Conservation (phyloP, 2,888 invertebrate species). For the Hecatera dysodea region DNA sequence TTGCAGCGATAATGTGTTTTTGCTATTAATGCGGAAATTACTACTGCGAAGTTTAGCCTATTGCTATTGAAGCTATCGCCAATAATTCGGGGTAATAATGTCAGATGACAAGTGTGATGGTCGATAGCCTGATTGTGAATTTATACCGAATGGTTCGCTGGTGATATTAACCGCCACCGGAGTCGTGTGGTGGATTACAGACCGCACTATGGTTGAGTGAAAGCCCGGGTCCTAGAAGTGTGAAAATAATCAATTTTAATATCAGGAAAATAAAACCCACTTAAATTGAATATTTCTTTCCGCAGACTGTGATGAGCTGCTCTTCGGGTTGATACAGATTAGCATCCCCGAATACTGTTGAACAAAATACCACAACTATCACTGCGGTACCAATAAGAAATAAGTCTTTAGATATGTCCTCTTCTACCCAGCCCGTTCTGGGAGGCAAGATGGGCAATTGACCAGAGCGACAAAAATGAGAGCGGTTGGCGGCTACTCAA, state of each 20-base stretch:
- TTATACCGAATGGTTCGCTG: neutral
- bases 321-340: too few relatives aligned
- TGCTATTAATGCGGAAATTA: conserved; percentile 22
- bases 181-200: neutral
- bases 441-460: too few relatives aligned
- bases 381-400: too few relatives aligned
- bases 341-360: too few relatives aligned
- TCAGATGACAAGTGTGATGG: neutral
- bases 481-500: too few relatives aligned
- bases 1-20: conserved; percentile 28
- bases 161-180: neutral
- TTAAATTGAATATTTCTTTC: neutral
- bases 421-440: too few relatives aligned
- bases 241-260: neutral
- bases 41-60: neutral
- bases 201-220: neutral
- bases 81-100: conserved; percentile 1
- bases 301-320: too few relatives aligned
- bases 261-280: neutral
- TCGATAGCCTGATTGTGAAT: conserved; percentile 3
- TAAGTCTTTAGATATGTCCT: too few relatives aligned
- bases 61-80: neutral
- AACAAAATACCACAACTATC: too few relatives aligned
- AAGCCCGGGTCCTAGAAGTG: neutral
- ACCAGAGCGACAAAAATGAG: too few relatives aligned